These are phyloP conservation scores for Plagodis dolabraria DNA, from an alignment of 2,888 invertebrate species.

Conservation along the genomic window DNA sequence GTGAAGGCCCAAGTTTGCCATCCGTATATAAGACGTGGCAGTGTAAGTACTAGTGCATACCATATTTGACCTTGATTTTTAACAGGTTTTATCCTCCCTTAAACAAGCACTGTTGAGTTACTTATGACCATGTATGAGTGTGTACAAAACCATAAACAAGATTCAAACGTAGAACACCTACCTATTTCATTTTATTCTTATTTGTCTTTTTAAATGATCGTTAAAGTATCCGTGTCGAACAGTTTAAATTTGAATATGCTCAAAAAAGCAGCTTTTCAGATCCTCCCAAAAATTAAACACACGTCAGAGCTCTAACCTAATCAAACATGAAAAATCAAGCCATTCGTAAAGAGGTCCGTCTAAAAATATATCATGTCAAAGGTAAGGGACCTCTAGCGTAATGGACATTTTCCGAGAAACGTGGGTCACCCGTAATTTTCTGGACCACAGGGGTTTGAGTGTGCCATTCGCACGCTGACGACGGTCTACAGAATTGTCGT, in stretches of 20 bases:
- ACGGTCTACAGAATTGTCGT: slow-evolving; percentile 13
- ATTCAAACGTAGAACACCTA: too few species aligned
- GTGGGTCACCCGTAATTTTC: slow-evolving; percentile 15
- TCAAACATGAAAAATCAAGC: slow-evolving; percentile 16
- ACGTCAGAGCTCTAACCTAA: slow-evolving; percentile 1
- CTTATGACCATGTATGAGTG: too few species aligned
- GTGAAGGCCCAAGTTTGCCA: too few species aligned
- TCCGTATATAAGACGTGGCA: too few species aligned
- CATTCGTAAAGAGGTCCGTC: slow-evolving; percentile 17
- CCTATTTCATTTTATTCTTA: too few species aligned
- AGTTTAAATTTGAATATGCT: not conserved
- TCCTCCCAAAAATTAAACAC: slow-evolving; percentile 2
- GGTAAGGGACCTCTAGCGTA: slow-evolving; percentile 17
- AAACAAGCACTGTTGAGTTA: too few species aligned
- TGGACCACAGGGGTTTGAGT: slow-evolving; percentile 17
- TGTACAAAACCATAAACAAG: too few species aligned
- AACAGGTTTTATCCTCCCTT: too few species aligned
- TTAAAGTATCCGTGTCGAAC: too few species aligned
- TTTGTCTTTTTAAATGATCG: too few species aligned
- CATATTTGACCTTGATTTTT: too few species aligned
- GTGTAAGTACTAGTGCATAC: too few species aligned
- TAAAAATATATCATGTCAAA: slow-evolving; percentile 17
- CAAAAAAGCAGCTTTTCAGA: not conserved
- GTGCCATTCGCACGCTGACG: slow-evolving; percentile 21
- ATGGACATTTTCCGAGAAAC: slow-evolving; percentile 11